phyloP scores from a whole-genome alignment of 2,113 vertebrate genomes.

The Verasper variegatus region DNA sequence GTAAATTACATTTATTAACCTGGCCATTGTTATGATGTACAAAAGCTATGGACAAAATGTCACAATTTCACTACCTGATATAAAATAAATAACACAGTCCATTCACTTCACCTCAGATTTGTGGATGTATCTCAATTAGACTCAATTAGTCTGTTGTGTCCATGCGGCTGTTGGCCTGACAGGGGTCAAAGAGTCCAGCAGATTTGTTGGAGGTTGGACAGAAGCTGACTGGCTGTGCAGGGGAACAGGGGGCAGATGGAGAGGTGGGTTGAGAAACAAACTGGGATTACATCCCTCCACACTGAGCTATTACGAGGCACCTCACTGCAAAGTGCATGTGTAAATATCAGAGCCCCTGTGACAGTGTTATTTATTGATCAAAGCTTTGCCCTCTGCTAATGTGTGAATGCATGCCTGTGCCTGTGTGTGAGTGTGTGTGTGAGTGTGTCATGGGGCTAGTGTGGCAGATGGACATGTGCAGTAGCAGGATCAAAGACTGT shows the following conservation, averaged over 20 bases:
- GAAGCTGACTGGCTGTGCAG: conserved; percentile 46
- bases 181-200: conserved; percentile 3
- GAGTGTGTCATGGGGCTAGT: conserved; percentile 20
- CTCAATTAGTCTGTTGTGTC: background rate
- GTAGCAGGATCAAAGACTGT: conserved; percentile 59
- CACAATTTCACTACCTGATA: too few relatives aligned
- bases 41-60: too few relatives aligned
- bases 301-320: conserved; percentile 44
- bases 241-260: conserved; percentile 67
- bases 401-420: conserved; percentile 19
- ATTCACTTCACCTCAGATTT: conserved; percentile 4
- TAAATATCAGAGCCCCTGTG: conserved; percentile 14
- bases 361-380: conserved; percentile 67
- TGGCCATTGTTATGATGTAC: background rate
- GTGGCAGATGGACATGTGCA: conserved; percentile 71
- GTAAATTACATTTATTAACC: background rate
- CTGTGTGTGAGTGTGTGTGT: conserved; percentile 6
- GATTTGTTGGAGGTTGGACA: conserved; percentile 14
- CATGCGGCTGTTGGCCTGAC: background rate
- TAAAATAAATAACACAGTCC: background rate
- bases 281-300: conserved; percentile 58
- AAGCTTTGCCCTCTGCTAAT: conserved; percentile 40
- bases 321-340: conserved; percentile 31
- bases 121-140: conserved; percentile 1
- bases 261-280: conserved; percentile 61